A percentile compares a stretch with the other conserved stretches of the same genome.
Evolutionary conservation across 2,888 invertebrate species (phyloP).

Genomic region (Clunio marinus): DNA sequence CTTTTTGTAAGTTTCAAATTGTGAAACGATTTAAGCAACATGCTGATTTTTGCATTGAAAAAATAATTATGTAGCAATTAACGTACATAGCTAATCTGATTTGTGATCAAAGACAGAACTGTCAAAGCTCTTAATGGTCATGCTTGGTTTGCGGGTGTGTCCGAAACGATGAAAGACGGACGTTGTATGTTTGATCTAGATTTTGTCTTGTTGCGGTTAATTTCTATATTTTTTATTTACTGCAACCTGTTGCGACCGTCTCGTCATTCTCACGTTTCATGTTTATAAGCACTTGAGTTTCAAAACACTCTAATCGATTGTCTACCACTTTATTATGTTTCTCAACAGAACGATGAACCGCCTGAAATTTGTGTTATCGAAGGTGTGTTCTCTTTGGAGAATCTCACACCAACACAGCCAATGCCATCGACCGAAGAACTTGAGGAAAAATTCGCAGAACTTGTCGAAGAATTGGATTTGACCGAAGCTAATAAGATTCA

Average conservation of each 20-base stretch:
- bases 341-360: conserved; percentile 73
- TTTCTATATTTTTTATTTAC: not conserved
- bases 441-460: conserved; percentile 89
- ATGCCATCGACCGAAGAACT: conserved; percentile 91
- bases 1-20: too few species aligned
- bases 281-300: too few species aligned
- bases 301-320: not conserved
- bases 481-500: conserved; percentile 91
- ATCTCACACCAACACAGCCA: conserved; percentile 86
- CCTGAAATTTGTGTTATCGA: conserved; percentile 95
- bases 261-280: not conserved
- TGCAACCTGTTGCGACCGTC: conserved; percentile 7
- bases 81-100: not conserved
- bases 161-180: not conserved
- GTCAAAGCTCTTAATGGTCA: conserved; percentile 13
- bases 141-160: not conserved
- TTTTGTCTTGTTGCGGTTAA: not conserved
- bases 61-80: conserved; percentile 6
- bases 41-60: not conserved
- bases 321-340: not conserved
- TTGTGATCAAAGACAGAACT: conserved; percentile 8
- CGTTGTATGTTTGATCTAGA: conserved; percentile 3
- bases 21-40: not conserved
- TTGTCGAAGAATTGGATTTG: conserved; percentile 91
- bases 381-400: conserved; percentile 79